phyloP scores from a whole-genome alignment of 2,888 invertebrate genomes.

The Abrostola triplasia region DNA sequence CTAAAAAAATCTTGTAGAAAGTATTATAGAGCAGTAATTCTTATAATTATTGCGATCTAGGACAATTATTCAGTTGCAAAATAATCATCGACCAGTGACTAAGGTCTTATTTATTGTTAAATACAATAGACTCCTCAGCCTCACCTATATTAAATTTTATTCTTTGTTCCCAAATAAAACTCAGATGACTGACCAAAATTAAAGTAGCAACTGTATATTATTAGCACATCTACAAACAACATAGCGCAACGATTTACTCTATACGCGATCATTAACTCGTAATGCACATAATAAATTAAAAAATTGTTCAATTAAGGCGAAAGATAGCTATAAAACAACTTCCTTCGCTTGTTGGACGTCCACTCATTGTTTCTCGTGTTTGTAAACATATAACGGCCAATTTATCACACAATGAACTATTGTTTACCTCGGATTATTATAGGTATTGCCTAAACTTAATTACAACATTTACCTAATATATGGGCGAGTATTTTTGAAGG shows the following conservation, averaged over 20 bases:
- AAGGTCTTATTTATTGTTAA: no score
- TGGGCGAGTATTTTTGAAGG: slow-evolving; percentile 9
- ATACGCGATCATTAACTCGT: background rate
- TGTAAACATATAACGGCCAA: slow-evolving; percentile 74
- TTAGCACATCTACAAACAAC: background rate
- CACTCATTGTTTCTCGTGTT: slow-evolving; percentile 73
- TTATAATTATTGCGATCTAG: no score
- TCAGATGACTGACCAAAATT: background rate
- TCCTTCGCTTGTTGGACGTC: slow-evolving; percentile 67
- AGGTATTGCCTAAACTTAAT: slow-evolving; percentile 58
- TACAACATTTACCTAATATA: slow-evolving; percentile 25
- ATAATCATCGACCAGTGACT: no score
- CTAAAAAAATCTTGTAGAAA: no score
- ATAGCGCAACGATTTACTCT: background rate
- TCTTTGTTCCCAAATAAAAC: background rate
- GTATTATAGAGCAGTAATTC: no score
- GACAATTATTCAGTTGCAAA: no score
- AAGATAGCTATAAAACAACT: slow-evolving; percentile 65
- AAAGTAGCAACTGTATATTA: background rate
- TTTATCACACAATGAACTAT: slow-evolving; percentile 79
- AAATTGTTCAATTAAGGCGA: slow-evolving; percentile 33
- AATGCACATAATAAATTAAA: slow-evolving; percentile 16
- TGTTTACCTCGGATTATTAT: slow-evolving; percentile 69
- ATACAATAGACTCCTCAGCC: no score
- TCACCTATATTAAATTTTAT: background rate